Percentiles rank a stretch among this genome's conserved stretches.
These are phyloP conservation scores for Sinodicranocentrus sp. DNA, from an alignment of 2,888 invertebrate genomes.

Conservation along the genomic window DNA sequence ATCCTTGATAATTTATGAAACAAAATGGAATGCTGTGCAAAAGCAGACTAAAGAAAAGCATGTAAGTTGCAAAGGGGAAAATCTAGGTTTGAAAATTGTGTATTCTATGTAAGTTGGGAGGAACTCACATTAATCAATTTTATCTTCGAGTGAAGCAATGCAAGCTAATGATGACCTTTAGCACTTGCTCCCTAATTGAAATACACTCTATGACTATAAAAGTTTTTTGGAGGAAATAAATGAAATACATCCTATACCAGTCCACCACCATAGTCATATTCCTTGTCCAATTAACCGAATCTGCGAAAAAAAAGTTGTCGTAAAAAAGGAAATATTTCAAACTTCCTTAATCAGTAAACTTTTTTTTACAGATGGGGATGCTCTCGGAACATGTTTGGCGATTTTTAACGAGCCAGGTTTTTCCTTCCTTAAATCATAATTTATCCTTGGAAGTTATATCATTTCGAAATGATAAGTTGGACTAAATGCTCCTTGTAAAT, in stretches of 20 bases:
- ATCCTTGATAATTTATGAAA: background rate
- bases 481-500: slow-evolving; percentile 62
- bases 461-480: slow-evolving; percentile 19
- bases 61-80: too few species aligned
- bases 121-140: slow-evolving; percentile 37
- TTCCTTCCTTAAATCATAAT: background rate
- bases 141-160: slow-evolving; percentile 21
- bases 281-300: slow-evolving; percentile 28
- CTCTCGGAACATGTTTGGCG: too few species aligned
- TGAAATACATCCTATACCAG: background rate
- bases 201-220: slow-evolving; percentile 1
- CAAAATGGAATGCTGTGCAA: too few species aligned
- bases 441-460: too few species aligned
- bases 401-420: background rate
- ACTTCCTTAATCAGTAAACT: slow-evolving; percentile 6
- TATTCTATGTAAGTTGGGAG: too few species aligned
- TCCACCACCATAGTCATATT: background rate
- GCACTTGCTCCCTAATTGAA: slow-evolving; percentile 23
- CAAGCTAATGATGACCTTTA: slow-evolving; percentile 58
- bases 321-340: slow-evolving; percentile 17
- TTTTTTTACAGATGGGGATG: too few species aligned
- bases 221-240: background rate
- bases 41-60: too few species aligned
- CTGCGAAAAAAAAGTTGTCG: background rate
- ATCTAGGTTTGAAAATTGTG: too few species aligned